Conservation (phyloP, 2,113 vertebrate genomes). For the Callipepla californica region DNA sequence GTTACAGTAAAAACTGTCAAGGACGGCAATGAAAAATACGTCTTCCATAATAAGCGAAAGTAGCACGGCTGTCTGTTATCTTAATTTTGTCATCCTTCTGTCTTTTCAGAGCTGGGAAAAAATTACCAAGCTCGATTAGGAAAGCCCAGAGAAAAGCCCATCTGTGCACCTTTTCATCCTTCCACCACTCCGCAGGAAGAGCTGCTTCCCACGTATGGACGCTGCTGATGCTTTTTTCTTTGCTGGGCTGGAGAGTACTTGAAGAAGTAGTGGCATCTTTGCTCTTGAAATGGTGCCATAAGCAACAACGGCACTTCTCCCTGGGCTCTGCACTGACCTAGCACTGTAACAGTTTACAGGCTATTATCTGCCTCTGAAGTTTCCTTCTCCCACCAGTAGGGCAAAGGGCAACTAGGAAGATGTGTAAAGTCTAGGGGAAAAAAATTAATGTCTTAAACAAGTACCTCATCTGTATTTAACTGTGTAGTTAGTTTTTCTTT, state of each 20-base stretch:
- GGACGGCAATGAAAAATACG: background rate
- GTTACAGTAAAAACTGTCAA: background rate
- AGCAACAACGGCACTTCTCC: background rate
- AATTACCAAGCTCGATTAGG: background rate
- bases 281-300: accelerated
- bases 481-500: background rate
- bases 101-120: background rate
- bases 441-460: background rate
- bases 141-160: background rate
- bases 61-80: background rate
- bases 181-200: background rate
- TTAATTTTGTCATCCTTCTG: background rate
- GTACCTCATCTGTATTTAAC: background rate
- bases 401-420: background rate
- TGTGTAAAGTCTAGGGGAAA: background rate
- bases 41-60: background rate
- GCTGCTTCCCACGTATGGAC: background rate
- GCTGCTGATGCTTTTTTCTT: background rate
- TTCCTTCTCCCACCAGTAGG: background rate
- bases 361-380: background rate
- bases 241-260: background rate
- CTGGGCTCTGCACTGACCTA: background rate
- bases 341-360: background rate
- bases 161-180: background rate
- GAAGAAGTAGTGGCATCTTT: background rate